Percentiles rank a stretch among this genome's conserved stretches.
Evolutionary conservation across 2,797 vertebrate genomes (phyloP).

Genomic region (Odontamblyopus rebecca): DNA sequence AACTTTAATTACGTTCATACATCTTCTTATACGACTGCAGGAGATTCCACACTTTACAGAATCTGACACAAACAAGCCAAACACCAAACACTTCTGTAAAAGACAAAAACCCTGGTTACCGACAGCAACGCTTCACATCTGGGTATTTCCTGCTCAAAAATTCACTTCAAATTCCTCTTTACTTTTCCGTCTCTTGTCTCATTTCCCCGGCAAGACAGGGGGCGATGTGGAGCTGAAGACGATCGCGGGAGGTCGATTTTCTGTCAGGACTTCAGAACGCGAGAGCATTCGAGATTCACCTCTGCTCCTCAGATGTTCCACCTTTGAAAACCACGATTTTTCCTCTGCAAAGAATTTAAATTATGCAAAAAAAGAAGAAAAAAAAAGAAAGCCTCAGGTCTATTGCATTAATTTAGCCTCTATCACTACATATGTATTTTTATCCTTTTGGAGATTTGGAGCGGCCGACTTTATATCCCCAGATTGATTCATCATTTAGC

Average conservation of each 20-base stretch:
- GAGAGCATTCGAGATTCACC: slow-evolving; percentile 68
- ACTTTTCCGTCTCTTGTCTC: slow-evolving; percentile 24
- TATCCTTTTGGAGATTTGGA: slow-evolving; percentile 16
- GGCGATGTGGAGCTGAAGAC: slow-evolving; percentile 47
- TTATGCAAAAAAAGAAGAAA: slow-evolving; percentile 26
- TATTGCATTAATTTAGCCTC: slow-evolving; percentile 40
- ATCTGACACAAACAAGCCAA: too few species aligned
- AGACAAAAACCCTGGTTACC: background rate
- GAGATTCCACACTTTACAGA: too few species aligned
- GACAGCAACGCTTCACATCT: slow-evolving; percentile 45
- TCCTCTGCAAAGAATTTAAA: slow-evolving; percentile 55
- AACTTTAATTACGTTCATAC: too few species aligned
- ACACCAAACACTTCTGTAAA: too few species aligned
- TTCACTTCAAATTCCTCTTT: slow-evolving; percentile 30
- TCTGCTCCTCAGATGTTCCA: slow-evolving; percentile 52
- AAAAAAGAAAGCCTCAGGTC: slow-evolving; percentile 25
- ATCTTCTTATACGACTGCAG: too few species aligned
- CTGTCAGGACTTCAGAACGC: slow-evolving; percentile 61
- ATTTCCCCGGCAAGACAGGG: slow-evolving; percentile 20
- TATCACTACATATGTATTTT: slow-evolving; percentile 28
- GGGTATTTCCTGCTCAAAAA: slow-evolving; percentile 38
- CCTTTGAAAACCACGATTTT: slow-evolving; percentile 60
- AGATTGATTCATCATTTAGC: slow-evolving; percentile 29
- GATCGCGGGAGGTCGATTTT: slow-evolving; percentile 45
- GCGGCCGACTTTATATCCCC: slow-evolving; percentile 23